Evolutionary conservation across 2,888 invertebrate species (phyloP).

Genomic region (Artemia sinica): DNA sequence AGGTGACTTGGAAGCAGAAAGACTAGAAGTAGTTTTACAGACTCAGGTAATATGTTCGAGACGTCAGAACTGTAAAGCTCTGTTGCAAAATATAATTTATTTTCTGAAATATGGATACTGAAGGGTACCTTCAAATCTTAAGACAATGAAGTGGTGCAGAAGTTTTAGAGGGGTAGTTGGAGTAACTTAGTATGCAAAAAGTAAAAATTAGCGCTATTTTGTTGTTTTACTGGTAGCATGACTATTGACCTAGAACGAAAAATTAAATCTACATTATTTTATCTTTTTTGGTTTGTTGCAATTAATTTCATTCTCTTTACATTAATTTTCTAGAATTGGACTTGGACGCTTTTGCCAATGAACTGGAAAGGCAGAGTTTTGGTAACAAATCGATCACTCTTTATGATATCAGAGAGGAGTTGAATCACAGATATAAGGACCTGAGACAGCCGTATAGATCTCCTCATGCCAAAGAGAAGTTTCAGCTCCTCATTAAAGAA

Average conservation of each 20-base stretch:
- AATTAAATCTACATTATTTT: slow-evolving; percentile 20
- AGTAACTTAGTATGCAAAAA: too few species aligned
- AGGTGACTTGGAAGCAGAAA: too few species aligned
- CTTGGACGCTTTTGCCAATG: slow-evolving; percentile 93
- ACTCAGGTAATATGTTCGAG: too few species aligned
- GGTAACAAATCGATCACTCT: slow-evolving; percentile 81
- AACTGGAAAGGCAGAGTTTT: slow-evolving; percentile 69
- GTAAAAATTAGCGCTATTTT: not conserved
- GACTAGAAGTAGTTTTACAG: too few species aligned
- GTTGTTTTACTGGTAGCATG: slow-evolving; percentile 5
- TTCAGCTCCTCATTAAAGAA: slow-evolving; percentile 90
- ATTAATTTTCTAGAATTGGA: slow-evolving; percentile 51
- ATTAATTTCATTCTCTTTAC: too few species aligned
- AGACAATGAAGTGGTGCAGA: too few species aligned
- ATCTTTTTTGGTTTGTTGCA: slow-evolving; percentile 34
- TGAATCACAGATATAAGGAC: slow-evolving; percentile 85
- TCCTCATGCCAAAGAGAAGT: slow-evolving; percentile 67
- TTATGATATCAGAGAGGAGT: slow-evolving; percentile 88
- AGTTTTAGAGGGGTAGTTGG: too few species aligned
- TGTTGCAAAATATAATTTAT: too few species aligned
- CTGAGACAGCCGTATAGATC: slow-evolving; percentile 57
- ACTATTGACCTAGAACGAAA: not conserved
- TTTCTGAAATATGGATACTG: too few species aligned
- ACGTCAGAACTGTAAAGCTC: too few species aligned
- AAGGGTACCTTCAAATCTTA: too few species aligned